Conservation (phyloP, 2,113 vertebrate species). For the Acrocephalus arundinaceus region DNA sequence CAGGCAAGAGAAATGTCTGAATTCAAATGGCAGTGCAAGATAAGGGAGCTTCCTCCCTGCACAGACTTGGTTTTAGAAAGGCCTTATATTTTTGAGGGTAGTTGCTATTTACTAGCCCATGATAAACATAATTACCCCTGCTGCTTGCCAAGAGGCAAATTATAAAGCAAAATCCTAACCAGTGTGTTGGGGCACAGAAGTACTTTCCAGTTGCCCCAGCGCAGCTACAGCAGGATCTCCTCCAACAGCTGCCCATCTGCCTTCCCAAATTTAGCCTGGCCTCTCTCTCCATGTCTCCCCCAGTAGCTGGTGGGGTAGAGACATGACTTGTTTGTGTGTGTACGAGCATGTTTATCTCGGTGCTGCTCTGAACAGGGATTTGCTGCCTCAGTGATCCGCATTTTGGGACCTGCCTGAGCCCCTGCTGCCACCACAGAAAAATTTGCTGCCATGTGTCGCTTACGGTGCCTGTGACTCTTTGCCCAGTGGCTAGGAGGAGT, state of each 20-base stretch:
- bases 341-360: fast-evolving
- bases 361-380: background rate
- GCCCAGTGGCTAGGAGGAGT: background rate
- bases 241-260: fast-evolving
- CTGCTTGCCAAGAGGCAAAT: background rate
- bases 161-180: background rate
- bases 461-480: background rate
- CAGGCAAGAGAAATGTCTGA: background rate
- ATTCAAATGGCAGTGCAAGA: background rate
- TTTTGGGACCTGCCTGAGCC: background rate
- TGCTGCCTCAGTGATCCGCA: background rate
- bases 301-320: background rate
- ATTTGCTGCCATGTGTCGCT: background rate
- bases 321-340: fast-evolving
- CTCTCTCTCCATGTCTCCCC: background rate
- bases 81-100: background rate
- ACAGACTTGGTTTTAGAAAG: background rate
- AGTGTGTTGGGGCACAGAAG: background rate
- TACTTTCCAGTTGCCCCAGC: background rate
- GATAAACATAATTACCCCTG: background rate
- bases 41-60: background rate
- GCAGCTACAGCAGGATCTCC: background rate
- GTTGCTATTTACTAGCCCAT: background rate
- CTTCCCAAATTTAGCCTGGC: background rate
- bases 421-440: background rate